These are phyloP conservation scores for Micromys minutus DNA, from an alignment of 2,113 vertebrate species.

Conservation along the genomic window DNA sequence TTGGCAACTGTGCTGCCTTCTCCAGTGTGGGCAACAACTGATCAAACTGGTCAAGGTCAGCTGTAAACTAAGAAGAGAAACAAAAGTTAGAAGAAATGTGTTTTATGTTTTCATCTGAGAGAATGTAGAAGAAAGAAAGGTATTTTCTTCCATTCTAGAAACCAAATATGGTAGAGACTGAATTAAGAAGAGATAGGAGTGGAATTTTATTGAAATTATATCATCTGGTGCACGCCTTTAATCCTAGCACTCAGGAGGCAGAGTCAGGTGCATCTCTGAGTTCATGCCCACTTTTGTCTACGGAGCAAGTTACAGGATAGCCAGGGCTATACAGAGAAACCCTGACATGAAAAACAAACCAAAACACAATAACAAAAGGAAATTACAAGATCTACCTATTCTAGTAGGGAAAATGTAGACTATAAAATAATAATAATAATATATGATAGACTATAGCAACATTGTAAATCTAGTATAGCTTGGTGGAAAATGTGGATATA, in stretches of 20 bases:
- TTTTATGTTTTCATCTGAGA: slow-evolving; percentile 12
- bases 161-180: slow-evolving; percentile 48
- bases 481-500: neutral
- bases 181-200: slow-evolving; percentile 36
- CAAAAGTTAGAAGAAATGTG: slow-evolving; percentile 41
- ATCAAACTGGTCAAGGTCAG: slow-evolving; percentile 90
- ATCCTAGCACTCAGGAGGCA: neutral
- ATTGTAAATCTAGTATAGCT: neutral
- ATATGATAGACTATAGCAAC: neutral
- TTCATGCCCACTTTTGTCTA: neutral
- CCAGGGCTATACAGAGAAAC: neutral
- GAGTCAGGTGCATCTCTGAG: neutral
- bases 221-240: neutral
- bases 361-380: neutral
- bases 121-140: slow-evolving; percentile 45
- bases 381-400: neutral
- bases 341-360: neutral
- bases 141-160: slow-evolving; percentile 46
- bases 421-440: slow-evolving; percentile 10
- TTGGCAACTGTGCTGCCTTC: slow-evolving; percentile 85
- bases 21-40: slow-evolving; percentile 92
- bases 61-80: slow-evolving; percentile 79
- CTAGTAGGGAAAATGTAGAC: slow-evolving; percentile 8
- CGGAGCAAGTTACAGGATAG: neutral
- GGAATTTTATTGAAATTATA: neutral